These are phyloP conservation scores for Mechanitis mazaeus DNA, from an alignment of 2,888 invertebrate species.

Conservation along the genomic window DNA sequence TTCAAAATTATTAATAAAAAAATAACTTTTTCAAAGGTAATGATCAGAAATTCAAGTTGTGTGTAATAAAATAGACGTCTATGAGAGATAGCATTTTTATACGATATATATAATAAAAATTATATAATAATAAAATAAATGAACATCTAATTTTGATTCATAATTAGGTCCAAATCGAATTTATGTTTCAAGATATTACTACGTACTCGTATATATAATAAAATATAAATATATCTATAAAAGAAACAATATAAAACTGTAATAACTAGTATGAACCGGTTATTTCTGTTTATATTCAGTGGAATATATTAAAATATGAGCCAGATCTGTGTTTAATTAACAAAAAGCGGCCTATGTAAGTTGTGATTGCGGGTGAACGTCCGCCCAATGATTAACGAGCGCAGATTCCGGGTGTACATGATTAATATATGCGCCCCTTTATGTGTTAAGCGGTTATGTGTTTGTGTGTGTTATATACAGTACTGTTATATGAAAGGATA, in stretches of 20 bases:
- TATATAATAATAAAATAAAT: too few species aligned
- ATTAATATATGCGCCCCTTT: slow-evolving; percentile 68
- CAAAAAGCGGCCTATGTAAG: slow-evolving; percentile 61
- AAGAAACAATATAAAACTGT: neutral
- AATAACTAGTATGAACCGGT: neutral
- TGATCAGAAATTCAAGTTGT: too few species aligned
- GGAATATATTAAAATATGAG: neutral
- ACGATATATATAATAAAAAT: too few species aligned
- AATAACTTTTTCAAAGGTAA: too few species aligned
- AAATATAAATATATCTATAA: too few species aligned
- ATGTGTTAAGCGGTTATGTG: slow-evolving; percentile 28
- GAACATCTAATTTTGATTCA: too few species aligned
- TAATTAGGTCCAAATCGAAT: too few species aligned
- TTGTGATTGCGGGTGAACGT: slow-evolving; percentile 56
- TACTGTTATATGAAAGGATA: neutral
- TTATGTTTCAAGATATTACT: too few species aligned
- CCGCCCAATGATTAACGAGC: slow-evolving; percentile 70
- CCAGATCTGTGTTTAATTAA: slow-evolving; percentile 58
- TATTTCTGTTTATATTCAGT: neutral
- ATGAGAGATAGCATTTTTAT: neutral
- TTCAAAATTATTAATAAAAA: too few species aligned
- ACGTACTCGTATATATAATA: too few species aligned
- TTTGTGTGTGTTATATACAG: slow-evolving; percentile 6
- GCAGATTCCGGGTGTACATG: slow-evolving; percentile 61
- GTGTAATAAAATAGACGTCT: neutral